Percentiles rank a stretch among this genome's conserved stretches.
Evolutionary conservation across 2,888 invertebrate genomes (phyloP).

Genomic region (Conops quadrifasciatus): DNA sequence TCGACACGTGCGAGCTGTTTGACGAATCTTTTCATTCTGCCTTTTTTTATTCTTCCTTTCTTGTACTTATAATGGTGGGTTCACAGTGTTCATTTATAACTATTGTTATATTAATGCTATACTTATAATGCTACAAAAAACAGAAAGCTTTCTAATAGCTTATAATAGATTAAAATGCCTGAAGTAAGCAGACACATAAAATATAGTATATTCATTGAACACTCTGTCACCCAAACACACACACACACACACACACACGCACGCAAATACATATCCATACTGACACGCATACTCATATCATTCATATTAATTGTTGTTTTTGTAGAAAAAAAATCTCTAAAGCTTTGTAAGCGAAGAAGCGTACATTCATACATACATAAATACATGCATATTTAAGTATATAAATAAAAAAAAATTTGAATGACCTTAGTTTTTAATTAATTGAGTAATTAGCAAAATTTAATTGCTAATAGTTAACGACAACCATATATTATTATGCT

Average conservation of each 20-base stretch:
- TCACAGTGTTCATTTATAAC: too few species aligned
- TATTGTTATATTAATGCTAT: too few species aligned
- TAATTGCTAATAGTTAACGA: conserved; percentile 16
- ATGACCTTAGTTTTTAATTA: conserved; percentile 31
- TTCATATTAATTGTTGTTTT: conserved; percentile 16
- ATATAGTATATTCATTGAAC: background rate
- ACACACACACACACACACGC: conserved; percentile 27
- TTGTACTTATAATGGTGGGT: too few species aligned
- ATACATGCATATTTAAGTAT: background rate
- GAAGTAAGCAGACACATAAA: background rate
- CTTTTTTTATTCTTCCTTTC: too few species aligned
- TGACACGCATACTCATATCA: background rate
- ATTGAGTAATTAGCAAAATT: conserved; percentile 35
- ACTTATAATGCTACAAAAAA: too few species aligned
- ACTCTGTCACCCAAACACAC: background rate
- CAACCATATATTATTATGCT: background rate
- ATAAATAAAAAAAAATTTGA: conserved; percentile 13
- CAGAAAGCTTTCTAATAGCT: background rate
- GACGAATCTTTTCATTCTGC: too few species aligned
- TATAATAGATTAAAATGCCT: background rate
- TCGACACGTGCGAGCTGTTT: too few species aligned
- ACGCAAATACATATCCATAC: conserved; percentile 29
- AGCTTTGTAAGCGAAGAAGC: conserved; percentile 9
- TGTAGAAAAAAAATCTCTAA: conserved; percentile 19
- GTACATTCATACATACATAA: background rate